phyloP scores from a whole-genome alignment of 2,888 invertebrate species.

The Ennomos erosarius region DNA sequence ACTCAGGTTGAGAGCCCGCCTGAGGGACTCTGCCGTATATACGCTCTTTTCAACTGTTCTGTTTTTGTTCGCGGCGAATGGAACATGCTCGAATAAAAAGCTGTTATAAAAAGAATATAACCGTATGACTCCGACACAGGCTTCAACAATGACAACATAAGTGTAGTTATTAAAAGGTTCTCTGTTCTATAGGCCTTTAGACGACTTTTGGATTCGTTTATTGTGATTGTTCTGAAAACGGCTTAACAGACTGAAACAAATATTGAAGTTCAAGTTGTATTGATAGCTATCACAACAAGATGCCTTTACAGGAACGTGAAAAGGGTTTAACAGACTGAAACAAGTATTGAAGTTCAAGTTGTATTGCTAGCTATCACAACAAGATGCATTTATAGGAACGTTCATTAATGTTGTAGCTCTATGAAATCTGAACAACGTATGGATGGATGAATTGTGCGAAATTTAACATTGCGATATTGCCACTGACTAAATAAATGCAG shows the following conservation, averaged over 20 bases:
- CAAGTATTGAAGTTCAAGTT: background rate
- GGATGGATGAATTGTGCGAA: too few relatives aligned
- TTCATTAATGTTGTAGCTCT: too few relatives aligned
- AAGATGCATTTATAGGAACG: background rate
- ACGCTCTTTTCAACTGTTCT: conserved; percentile 12
- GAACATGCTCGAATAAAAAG: conserved; percentile 3
- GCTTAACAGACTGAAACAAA: conserved; percentile 15
- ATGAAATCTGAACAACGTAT: too few relatives aligned
- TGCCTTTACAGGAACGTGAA: conserved; percentile 12
- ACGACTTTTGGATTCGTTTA: conserved; percentile 14
- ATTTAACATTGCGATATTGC: too few relatives aligned
- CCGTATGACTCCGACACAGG: conserved; percentile 15
- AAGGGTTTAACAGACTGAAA: conserved; percentile 18
- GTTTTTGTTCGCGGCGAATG: conserved; percentile 13
- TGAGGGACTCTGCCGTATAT: conserved; percentile 7
- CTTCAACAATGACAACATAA: conserved; percentile 14
- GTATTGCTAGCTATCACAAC: too few relatives aligned
- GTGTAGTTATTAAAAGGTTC: conserved; percentile 18
- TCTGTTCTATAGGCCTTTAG: conserved; percentile 7
- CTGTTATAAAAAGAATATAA: conserved; percentile 14
- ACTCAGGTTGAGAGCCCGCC: conserved; percentile 20
- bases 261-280: background rate
- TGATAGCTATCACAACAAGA: background rate
- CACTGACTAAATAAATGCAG: too few relatives aligned
- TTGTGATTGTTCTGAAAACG: conserved; percentile 19